A percentile compares a stretch with the other conserved stretches of the same genome.
These are phyloP conservation scores for Anarhynchus alexandrinus DNA, from an alignment of 2,113 vertebrate genomes.

Conservation along the genomic window DNA sequence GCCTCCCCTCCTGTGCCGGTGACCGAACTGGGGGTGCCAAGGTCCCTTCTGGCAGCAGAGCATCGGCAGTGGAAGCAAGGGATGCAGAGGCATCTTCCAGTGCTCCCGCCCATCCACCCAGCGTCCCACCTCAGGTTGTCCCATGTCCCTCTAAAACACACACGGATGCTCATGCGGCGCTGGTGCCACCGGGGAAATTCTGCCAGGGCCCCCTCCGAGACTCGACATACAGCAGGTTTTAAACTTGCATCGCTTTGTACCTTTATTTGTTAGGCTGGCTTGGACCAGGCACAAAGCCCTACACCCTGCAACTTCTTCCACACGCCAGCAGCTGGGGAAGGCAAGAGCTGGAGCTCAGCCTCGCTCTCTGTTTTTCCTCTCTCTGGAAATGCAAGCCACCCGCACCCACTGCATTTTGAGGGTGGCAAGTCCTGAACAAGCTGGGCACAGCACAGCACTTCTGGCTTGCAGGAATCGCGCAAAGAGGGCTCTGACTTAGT, in stretches of 20 bases:
- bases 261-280: not conserved
- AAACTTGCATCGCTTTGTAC: not conserved
- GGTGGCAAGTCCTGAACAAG: not conserved
- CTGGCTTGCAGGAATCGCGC: not conserved
- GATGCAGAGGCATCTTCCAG: not conserved
- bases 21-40: not conserved
- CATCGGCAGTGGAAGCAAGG: accelerated
- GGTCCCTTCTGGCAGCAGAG: not conserved
- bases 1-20: not conserved
- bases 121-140: accelerated
- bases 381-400: not conserved
- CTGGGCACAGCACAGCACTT: not conserved
- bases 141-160: not conserved
- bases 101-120: accelerated
- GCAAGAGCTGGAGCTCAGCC: not conserved
- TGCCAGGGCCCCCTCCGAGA: not conserved
- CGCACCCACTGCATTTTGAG: not conserved
- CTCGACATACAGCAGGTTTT: not conserved
- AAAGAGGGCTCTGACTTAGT: not conserved
- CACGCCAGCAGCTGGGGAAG: not conserved
- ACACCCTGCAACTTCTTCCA: not conserved
- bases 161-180: accelerated
- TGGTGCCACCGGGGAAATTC: not conserved
- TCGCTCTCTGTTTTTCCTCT: not conserved
- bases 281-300: not conserved